Evolutionary conservation across 2,113 vertebrate genomes (phyloP), one percentile per base, ranked within the genome.

Genomic region (Sylvia atricapilla): DNA sequence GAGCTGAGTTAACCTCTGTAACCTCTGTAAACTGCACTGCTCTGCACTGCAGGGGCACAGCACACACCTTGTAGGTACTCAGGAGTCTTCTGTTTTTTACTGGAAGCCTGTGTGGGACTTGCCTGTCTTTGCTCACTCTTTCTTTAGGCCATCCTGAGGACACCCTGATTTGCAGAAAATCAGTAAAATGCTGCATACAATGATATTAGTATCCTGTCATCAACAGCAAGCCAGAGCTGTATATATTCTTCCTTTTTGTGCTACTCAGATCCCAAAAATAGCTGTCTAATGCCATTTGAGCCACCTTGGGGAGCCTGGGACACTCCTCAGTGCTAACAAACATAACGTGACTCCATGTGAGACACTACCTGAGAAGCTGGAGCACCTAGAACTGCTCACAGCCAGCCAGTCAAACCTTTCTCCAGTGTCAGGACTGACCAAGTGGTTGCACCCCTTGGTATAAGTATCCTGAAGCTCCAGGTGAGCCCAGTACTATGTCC

Each of bases 101-200:
- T 41, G 23, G 59, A 73, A 63, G 52, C 33, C 27, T 11, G 4
- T 10, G 13, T 46, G 31, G 43, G n/a, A 84, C 31, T 67, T 70
- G 74, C 37, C 46, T 62, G 33, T 16, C 18, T 90, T 75, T 72
- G 35, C 35, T 88, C 15, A 5, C 16, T 56, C 35, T 59, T 72
- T 53, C 10, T 27, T 77, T 24, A 64, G 60, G 31, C 24, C 33
- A 37, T n/a, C 35, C 28, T 66, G 25, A 66, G 50, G 13, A 87
- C 18, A 5, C 20, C 44, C 27, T 27, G 35, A 28, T 17, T 43
- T 84, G 66, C 27, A 59, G n/a, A 67, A 70, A 60, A 79, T 20
- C 27, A 25, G 1, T 46, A 49, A 69, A 49, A 83, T 66, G 24
- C 11, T 0, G 0, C 77, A 4, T 43, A 58, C 21, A 78, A 20